phyloP scores from a whole-genome alignment of 2,797 vertebrate species.

The Acridotheres tristis region DNA sequence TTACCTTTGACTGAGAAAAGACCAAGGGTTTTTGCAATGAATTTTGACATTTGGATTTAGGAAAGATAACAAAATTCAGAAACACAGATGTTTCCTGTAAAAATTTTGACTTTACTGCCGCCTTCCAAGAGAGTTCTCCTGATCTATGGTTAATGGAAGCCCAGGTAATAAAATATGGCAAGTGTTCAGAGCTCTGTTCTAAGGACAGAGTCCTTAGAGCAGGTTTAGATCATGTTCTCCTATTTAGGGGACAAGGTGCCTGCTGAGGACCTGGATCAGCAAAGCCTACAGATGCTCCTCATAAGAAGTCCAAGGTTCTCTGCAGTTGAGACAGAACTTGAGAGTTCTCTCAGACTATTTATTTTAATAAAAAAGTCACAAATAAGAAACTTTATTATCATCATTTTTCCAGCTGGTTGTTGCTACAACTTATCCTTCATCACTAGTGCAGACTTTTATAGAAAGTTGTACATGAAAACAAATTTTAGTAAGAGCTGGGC shows the following conservation, averaged over 20 bases:
- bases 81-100: background rate
- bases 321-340: background rate
- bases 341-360: background rate
- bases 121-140: background rate
- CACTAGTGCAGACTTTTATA: background rate
- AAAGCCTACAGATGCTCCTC: background rate
- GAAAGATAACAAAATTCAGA: background rate
- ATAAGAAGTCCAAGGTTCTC: background rate
- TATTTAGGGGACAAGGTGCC: background rate
- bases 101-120: background rate
- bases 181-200: background rate
- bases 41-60: background rate
- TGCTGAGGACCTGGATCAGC: background rate
- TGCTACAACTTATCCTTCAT: background rate
- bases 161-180: background rate
- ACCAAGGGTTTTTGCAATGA: background rate
- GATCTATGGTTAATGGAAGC: background rate
- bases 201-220: background rate
- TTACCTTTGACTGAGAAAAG: background rate
- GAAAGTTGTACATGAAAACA: background rate
- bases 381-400: background rate
- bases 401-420: background rate
- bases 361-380: background rate
- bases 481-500: background rate
- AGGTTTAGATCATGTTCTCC: background rate